phyloP scores from a whole-genome alignment of 1,140 invertebrate species.

The Dendrolimus punctatus region DNA sequence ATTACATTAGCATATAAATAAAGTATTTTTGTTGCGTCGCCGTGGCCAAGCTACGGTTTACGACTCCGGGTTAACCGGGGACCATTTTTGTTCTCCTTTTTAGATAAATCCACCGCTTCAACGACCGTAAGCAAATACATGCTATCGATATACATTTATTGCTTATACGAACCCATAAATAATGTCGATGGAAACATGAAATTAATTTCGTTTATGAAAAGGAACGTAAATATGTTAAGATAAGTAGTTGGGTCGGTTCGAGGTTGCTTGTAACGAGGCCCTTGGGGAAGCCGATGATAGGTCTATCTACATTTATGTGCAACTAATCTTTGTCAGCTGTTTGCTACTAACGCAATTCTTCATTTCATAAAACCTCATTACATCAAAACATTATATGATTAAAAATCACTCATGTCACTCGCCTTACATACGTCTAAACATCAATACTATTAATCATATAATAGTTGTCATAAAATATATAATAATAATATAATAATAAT shows the following conservation, averaged over 20 bases:
- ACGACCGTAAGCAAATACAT: constrained; percentile 64
- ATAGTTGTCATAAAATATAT: too few relatives aligned
- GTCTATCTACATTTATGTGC: not conserved
- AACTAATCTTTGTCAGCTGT: not conserved
- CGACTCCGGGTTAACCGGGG: constrained; percentile 55
- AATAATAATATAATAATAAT: too few relatives aligned
- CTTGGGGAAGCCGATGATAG: constrained; percentile 15
- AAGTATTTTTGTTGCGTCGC: constrained; percentile 66
- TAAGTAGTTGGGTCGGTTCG: constrained; percentile 18
- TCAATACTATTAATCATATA: too few relatives aligned
- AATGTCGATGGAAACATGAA: constrained; percentile 58
- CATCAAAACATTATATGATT: too few relatives aligned
- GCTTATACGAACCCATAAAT: constrained; percentile 65
- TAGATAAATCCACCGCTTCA: constrained; percentile 64
- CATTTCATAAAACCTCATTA: constrained; percentile 3
- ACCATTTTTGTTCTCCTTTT: constrained; percentile 64
- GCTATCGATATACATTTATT: constrained; percentile 66
- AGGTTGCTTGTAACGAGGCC: constrained; percentile 12
- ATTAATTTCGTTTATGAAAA: constrained; percentile 62
- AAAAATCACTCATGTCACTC: too few relatives aligned
- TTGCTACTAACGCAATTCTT: not conserved
- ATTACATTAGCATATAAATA: constrained; percentile 73
- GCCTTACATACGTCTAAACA: too few relatives aligned
- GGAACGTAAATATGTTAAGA: constrained; percentile 27
- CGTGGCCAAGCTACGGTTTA: constrained; percentile 50